phyloP scores from a whole-genome alignment of 2,113 vertebrate genomes.

The Rallus limicola region DNA sequence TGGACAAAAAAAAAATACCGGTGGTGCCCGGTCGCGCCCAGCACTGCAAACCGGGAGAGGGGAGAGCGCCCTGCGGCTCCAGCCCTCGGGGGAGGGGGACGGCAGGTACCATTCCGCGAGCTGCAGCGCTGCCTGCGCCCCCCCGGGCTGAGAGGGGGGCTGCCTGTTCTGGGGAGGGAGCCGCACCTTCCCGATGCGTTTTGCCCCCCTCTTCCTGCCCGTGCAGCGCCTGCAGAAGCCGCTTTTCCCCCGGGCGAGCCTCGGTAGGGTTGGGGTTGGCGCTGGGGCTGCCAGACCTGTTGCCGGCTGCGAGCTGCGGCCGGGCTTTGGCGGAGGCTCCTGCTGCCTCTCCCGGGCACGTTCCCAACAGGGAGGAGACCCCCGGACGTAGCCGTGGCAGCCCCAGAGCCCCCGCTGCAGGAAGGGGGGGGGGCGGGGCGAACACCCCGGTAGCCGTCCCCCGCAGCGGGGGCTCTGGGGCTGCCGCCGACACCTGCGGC shows the following conservation, averaged over 20 bases:
- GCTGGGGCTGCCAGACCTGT: neutral
- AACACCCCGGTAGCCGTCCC: no score
- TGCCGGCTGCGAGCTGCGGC: neutral
- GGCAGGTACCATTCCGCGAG: neutral
- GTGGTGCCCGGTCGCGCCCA: neutral
- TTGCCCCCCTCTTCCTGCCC: neutral
- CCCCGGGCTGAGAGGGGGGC: neutral
- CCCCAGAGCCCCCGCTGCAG: no score
- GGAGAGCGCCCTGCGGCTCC: neutral
- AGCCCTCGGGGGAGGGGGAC: neutral
- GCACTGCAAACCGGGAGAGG: neutral
- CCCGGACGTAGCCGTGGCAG: no score
- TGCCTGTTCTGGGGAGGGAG: neutral
- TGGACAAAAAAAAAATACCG: neutral
- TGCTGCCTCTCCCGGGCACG: no score
- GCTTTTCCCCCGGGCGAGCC: neutral
- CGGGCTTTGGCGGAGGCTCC: no score
- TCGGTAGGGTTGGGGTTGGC: accelerated
- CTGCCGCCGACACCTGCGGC: neutral
- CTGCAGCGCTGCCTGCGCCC: neutral
- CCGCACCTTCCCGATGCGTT: accelerated
- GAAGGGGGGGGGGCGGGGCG: no score
- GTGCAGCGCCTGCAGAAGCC: neutral
- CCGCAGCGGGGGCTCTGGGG: neutral
- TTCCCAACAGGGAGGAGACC: no score